Conservation (phyloP, 2,797 vertebrate species). For the Philypnodon macrostomus region DNA sequence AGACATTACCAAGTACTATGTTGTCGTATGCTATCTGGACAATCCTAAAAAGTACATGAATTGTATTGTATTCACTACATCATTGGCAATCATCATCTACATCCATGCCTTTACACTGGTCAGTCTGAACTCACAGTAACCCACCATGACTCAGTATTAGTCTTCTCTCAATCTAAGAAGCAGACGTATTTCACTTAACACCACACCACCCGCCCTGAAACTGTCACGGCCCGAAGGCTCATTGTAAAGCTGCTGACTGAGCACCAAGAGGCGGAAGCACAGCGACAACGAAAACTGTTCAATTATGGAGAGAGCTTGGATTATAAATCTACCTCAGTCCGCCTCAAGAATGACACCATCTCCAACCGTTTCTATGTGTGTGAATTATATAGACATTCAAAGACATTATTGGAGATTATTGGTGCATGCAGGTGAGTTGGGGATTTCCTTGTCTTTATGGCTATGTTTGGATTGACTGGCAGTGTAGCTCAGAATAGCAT, state of each 20-base stretch:
- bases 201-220: constrained; percentile 10
- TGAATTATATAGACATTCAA: too few relatives aligned
- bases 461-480: constrained; percentile 28
- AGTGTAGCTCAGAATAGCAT: neutral
- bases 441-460: constrained; percentile 35
- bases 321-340: constrained; percentile 74
- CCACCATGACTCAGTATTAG: neutral
- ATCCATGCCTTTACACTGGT: too few relatives aligned
- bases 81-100: too few relatives aligned
- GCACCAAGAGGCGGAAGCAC: constrained; percentile 66
- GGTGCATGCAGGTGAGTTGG: constrained; percentile 10
- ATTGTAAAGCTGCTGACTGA: constrained; percentile 63
- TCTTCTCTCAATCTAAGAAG: neutral
- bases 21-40: too few relatives aligned
- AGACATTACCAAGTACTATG: too few relatives aligned
- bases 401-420: constrained; percentile 3
- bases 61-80: too few relatives aligned
- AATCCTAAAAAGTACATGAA: too few relatives aligned
- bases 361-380: too few relatives aligned
- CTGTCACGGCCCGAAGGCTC: constrained; percentile 36
- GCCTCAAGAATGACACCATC: constrained; percentile 61
- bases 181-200: neutral
- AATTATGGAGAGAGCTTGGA: constrained; percentile 76
- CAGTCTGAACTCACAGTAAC: constrained; percentile 13
- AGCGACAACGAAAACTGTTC: constrained; percentile 67